These are phyloP conservation scores for Scolopax rusticola DNA, from an alignment of 2,797 vertebrate species.

Conservation along the genomic window DNA sequence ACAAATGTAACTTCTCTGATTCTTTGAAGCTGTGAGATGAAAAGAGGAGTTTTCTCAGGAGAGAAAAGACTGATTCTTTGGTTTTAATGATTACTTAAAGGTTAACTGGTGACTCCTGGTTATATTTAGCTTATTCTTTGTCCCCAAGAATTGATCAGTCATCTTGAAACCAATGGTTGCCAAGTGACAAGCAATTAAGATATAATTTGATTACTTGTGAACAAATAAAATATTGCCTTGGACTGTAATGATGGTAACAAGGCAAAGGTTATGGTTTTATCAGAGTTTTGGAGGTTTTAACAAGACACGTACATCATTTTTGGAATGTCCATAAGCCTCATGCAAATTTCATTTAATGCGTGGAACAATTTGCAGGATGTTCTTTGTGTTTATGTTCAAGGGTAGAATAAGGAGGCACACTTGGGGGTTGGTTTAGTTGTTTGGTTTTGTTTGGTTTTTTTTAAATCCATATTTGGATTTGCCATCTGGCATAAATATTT, in stretches of 20 bases:
- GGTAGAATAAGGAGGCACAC: background rate
- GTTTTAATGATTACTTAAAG: background rate
- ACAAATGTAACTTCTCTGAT: background rate
- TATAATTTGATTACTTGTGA: background rate
- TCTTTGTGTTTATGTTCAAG: background rate
- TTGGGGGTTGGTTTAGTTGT: background rate
- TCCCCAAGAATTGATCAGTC: background rate
- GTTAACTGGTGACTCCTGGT: background rate
- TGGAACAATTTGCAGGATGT: background rate
- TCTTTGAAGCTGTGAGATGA: background rate
- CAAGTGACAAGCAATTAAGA: background rate
- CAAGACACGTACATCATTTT: rapidly evolving
- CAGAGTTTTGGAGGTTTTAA: background rate
- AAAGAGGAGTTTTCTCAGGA: background rate
- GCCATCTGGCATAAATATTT: background rate
- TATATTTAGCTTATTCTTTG: background rate
- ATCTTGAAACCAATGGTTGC: background rate
- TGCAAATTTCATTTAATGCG: background rate
- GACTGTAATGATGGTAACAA: background rate
- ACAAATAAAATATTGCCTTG: background rate
- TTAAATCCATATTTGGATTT: background rate
- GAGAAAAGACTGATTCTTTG: background rate
- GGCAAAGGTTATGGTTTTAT: background rate
- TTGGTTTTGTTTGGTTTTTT: background rate
- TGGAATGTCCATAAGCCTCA: background rate